Conservation (phyloP, 2,113 vertebrate genomes). For the Pao palembangensis region DNA sequence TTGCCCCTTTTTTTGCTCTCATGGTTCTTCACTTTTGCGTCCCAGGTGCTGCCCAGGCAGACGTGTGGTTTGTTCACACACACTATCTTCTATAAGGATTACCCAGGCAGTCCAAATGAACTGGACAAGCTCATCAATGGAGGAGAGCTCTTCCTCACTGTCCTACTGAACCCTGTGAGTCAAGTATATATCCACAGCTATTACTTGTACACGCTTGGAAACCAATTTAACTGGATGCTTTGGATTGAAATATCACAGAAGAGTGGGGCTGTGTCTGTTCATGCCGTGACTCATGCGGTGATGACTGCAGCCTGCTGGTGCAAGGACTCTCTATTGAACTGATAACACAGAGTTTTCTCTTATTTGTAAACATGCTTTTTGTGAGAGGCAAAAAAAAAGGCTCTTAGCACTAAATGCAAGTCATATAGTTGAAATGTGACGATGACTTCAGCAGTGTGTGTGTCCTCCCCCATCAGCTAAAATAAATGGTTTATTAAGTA, state of each 20-base stretch:
- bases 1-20: slow-evolving; percentile 10
- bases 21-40: not conserved
- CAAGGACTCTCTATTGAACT: slow-evolving; percentile 18
- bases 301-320: not conserved
- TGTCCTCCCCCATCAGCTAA: too few relatives aligned
- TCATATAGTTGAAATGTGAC: too few relatives aligned
- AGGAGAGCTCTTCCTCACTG: slow-evolving; percentile 94
- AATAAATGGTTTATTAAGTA: not conserved
- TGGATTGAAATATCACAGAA: slow-evolving; percentile 39
- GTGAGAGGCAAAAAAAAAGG: too few relatives aligned
- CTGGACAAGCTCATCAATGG: slow-evolving; percentile 97
- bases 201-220: slow-evolving; percentile 28
- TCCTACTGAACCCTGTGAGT: slow-evolving; percentile 94
- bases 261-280: slow-evolving; percentile 23
- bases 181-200: slow-evolving; percentile 12
- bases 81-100: slow-evolving; percentile 98
- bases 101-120: slow-evolving; percentile 90
- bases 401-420: too few relatives aligned
- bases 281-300: slow-evolving; percentile 24
- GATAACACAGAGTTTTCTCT: not conserved
- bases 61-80: slow-evolving; percentile 97
- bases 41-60: slow-evolving; percentile 92
- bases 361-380: not conserved
- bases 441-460: not conserved
- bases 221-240: slow-evolving; percentile 19